Evolutionary conservation across 2,797 vertebrate genomes (phyloP), one percentile per base, ranked within the genome.

Genomic region (Paguma larvata): DNA sequence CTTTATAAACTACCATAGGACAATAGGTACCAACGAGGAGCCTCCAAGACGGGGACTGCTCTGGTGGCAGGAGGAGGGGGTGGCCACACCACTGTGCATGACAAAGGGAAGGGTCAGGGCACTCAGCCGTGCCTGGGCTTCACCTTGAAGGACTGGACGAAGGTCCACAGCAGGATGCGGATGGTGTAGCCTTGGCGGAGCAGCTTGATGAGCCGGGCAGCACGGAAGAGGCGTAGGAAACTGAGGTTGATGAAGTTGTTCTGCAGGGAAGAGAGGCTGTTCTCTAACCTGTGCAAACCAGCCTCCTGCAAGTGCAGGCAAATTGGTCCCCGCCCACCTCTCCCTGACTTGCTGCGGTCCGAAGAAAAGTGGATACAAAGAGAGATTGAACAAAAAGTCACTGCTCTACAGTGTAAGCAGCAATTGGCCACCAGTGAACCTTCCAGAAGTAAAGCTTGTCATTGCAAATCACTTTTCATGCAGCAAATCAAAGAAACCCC

Each of bases 81-180:
- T 0, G 0, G 68, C 27, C n/a, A 13, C 65, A 10, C 5, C 23
- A 4, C 2, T n/a, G 3, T 18, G 56, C 79, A 1, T 12, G 11
- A 11, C 4, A 10, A 18, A 67, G 51, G 59, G 82, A 41, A 8
- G 16, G 48, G 12, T 27, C 70, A 44, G 70, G 70, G 38, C 70
- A 72, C 34, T 23, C 23, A 23, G 19, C 70, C 38, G 21, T 41
- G 2, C 32, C 0, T 0, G 1, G 30, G 68, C 62, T 97, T 98
- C 96, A 99, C 99, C 99, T 99, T 99, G 97, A 99, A 99, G 59
- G 99, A 99, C 98, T 99, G 99, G 67, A 99, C 99, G 1, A 99
- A 99, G 0, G 99, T 99, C 99, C 99, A 99, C 46, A 99, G 99
- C 98, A 99, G 99, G 98, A 99, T 99, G 94, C 99, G 99, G 98